Evolutionary conservation across 2,797 vertebrate species (phyloP).

Genomic region (Spheniscus humboldti): DNA sequence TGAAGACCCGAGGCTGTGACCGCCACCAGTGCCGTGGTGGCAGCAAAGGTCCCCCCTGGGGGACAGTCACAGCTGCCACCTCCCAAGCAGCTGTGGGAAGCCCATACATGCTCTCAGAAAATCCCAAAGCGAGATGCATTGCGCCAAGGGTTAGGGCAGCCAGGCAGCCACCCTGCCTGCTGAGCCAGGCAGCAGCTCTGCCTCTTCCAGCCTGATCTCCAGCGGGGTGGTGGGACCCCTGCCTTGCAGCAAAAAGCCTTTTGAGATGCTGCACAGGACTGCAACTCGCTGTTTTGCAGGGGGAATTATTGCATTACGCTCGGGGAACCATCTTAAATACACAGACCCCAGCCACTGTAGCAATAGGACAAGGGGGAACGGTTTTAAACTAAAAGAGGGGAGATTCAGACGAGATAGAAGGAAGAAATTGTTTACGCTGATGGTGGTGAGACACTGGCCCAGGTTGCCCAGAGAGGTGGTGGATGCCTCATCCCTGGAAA

Average conservation of each 20-base stretch:
- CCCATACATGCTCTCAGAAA: neutral
- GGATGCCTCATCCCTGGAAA: neutral
- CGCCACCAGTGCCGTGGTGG: fast-evolving
- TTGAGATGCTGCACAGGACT: neutral
- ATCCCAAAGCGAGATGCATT: neutral
- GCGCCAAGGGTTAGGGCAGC: neutral
- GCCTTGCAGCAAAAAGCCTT: neutral
- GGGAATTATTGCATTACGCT: neutral
- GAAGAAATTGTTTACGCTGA: fast-evolving
- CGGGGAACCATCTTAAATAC: neutral
- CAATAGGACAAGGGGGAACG: neutral
- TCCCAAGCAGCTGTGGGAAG: neutral
- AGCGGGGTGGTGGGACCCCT: neutral
- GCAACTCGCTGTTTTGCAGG: neutral
- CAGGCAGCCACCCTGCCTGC: neutral
- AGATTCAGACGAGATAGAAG: neutral
- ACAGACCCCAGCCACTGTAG: neutral
- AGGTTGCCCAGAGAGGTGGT: neutral
- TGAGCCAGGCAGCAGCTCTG: neutral
- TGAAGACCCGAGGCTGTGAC: neutral
- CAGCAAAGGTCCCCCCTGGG: neutral
- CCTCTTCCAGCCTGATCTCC: neutral
- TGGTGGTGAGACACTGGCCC: fast-evolving
- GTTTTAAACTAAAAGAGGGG: neutral
- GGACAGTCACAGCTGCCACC: neutral